Evolutionary conservation across 2,797 vertebrate genomes (phyloP).

Genomic region (Margarornis squamiger): DNA sequence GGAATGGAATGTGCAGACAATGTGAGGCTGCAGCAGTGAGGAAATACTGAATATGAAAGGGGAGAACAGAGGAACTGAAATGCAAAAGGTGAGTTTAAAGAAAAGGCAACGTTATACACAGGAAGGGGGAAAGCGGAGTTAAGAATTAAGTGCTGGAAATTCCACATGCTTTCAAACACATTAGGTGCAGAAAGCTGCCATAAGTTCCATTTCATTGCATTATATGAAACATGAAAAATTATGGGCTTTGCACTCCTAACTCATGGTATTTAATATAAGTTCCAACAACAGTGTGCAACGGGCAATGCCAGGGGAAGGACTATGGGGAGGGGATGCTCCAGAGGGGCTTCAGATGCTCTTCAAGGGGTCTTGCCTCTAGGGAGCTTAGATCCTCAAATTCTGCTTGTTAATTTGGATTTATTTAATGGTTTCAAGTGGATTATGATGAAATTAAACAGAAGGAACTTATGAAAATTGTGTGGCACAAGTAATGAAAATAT

Average conservation of each 20-base stretch:
- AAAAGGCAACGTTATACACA: background rate
- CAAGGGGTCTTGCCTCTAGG: background rate
- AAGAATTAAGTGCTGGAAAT: background rate
- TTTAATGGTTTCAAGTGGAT: background rate
- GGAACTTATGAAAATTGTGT: background rate
- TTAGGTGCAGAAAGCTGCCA: background rate
- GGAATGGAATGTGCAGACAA: background rate
- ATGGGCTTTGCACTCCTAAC: background rate
- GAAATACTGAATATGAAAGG: background rate
- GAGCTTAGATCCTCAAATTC: background rate
- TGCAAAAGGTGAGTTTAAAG: background rate
- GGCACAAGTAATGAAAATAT: background rate
- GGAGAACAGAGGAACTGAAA: background rate
- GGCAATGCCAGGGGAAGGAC: background rate
- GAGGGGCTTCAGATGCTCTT: background rate
- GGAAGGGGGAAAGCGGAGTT: background rate
- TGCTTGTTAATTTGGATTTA: background rate
- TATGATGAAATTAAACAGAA: background rate
- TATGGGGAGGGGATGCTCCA: background rate
- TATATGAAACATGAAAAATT: background rate
- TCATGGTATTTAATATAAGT: background rate
- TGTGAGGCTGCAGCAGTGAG: background rate
- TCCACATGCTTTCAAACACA: background rate
- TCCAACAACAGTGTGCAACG: accelerated
- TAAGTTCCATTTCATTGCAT: background rate